Percentiles rank a stretch among this genome's conserved stretches.
These are phyloP conservation scores for Cisticola juncidis DNA, from an alignment of 2,113 vertebrate species.

Conservation along the genomic window DNA sequence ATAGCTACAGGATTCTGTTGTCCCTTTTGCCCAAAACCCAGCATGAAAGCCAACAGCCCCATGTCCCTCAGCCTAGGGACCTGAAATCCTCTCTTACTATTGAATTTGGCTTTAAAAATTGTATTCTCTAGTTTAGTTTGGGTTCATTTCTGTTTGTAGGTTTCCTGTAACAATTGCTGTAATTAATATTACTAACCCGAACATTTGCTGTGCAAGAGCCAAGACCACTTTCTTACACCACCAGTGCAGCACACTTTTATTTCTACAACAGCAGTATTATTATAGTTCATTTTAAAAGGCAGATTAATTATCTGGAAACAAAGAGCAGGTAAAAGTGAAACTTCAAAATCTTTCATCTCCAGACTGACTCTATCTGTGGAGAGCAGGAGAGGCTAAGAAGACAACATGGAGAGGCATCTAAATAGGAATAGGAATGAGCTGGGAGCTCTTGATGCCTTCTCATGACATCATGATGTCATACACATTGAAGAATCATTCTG, in stretches of 20 bases:
- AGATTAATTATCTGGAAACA: neutral
- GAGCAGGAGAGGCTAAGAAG: neutral
- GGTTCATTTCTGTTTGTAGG: neutral
- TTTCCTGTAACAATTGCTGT: neutral
- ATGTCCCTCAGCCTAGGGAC: neutral
- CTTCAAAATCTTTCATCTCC: neutral
- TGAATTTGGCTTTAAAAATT: slow-evolving; percentile 10
- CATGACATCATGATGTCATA: neutral
- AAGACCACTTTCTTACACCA: neutral
- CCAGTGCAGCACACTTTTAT: neutral
- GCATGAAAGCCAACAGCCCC: neutral
- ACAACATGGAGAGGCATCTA: neutral
- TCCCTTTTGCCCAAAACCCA: neutral
- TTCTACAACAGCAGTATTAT: neutral
- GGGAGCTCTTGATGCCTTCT: neutral
- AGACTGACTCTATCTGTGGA: neutral
- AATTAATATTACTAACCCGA: slow-evolving; percentile 3
- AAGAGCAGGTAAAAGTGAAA: neutral
- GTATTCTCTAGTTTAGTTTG: neutral
- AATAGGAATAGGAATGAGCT: neutral
- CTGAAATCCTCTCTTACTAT: neutral
- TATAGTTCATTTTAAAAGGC: neutral
- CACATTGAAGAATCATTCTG: neutral
- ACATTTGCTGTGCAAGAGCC: neutral
- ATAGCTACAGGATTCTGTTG: neutral